A percentile compares a stretch with the other conserved stretches of the same genome.
Conservation (phyloP, 2,888 invertebrate species). For the Diaphora mendica region DNA sequence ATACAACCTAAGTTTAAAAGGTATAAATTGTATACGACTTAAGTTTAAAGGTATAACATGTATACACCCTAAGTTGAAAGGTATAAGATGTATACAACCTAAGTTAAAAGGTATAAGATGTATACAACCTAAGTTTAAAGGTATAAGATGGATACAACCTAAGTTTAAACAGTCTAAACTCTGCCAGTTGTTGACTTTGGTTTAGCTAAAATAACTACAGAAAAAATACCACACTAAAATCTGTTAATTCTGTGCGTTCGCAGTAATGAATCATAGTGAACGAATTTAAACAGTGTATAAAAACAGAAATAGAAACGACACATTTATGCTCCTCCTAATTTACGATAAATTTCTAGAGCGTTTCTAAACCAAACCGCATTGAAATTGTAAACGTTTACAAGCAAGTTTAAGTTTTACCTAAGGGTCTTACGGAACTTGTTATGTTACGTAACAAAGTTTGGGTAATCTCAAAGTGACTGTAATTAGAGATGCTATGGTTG, state of each 20-base stretch:
- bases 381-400: constrained; percentile 16
- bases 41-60: too few relatives aligned
- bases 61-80: too few relatives aligned
- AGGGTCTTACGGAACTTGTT: constrained; percentile 24
- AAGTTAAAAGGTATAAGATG: too few relatives aligned
- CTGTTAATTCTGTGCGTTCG: background rate
- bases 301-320: constrained; percentile 55
- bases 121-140: too few relatives aligned
- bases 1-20: too few relatives aligned
- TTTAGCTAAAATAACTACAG: constrained; percentile 9
- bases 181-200: background rate
- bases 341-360: constrained; percentile 34
- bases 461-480: constrained; percentile 27
- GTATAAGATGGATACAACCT: too few relatives aligned
- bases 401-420: constrained; percentile 21
- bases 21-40: too few relatives aligned
- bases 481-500: constrained; percentile 9
- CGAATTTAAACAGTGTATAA: constrained; percentile 49
- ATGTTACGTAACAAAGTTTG: constrained; percentile 26
- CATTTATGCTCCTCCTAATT: constrained; percentile 50
- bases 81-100: too few relatives aligned
- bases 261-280: constrained; percentile 49
- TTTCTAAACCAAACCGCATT: constrained; percentile 15
- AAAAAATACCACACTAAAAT: constrained; percentile 26
- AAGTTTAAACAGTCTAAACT: background rate